These are phyloP conservation scores for Diglossa cyanea DNA, from an alignment of 2,797 vertebrate genomes.

Conservation along the genomic window DNA sequence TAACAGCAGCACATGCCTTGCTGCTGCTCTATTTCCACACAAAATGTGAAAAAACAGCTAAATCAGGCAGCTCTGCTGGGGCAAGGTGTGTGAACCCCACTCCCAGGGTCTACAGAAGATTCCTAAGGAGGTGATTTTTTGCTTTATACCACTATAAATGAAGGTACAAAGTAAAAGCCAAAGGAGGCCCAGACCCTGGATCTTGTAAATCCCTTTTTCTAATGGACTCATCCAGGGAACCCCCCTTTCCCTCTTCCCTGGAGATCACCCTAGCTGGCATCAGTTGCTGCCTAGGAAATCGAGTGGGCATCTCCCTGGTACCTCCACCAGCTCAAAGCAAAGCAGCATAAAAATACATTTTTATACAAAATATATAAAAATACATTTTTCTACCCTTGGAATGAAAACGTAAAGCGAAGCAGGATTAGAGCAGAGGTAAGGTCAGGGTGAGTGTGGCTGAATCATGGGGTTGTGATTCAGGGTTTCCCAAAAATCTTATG, in stretches of 20 bases:
- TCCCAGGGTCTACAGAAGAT: background rate
- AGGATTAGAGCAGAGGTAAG: background rate
- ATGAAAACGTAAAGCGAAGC: background rate
- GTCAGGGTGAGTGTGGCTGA: background rate
- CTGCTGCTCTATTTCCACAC: background rate
- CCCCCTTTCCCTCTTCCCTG: background rate
- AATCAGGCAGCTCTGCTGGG: background rate
- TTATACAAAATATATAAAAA: background rate
- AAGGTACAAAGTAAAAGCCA: background rate
- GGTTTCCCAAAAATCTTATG: background rate
- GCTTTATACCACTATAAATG: background rate
- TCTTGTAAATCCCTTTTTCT: background rate
- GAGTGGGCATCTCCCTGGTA: background rate
- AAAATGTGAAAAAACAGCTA: background rate
- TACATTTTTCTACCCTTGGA: background rate
- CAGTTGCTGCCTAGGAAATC: background rate
- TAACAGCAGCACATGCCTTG: background rate
- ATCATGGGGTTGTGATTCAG: conserved; percentile 6
- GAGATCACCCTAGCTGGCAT: background rate
- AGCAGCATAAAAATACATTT: background rate
- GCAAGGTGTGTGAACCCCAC: background rate
- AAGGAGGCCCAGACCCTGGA: background rate
- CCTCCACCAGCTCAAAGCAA: background rate
- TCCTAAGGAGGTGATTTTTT: background rate
- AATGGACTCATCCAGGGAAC: background rate